phyloP scores from a whole-genome alignment of 2,797 vertebrate genomes.

The Peromyscus aztecus region DNA sequence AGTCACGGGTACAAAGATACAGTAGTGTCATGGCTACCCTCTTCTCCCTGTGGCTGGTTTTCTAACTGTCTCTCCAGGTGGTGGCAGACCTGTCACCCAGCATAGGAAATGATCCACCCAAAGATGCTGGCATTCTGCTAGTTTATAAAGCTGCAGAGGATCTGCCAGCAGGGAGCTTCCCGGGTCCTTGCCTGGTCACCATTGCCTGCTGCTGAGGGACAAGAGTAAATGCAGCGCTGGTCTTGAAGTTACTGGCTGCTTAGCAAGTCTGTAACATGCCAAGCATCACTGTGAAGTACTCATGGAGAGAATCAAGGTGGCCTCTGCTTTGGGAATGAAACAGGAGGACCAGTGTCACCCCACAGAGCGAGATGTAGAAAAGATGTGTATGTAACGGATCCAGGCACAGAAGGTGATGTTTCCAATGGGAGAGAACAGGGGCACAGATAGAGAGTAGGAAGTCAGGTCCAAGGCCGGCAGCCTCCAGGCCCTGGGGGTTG shows the following conservation, averaged over 20 bases:
- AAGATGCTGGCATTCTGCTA: background rate
- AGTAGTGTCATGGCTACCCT: background rate
- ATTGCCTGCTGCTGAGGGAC: background rate
- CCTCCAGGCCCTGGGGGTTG: background rate
- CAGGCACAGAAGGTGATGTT: background rate
- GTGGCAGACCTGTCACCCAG: background rate
- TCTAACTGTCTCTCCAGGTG: background rate
- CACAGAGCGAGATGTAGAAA: background rate
- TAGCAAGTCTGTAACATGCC: background rate
- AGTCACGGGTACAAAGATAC: background rate
- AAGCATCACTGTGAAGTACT: background rate
- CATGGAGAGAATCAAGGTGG: background rate
- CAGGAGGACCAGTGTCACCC: background rate
- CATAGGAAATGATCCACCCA: accelerated
- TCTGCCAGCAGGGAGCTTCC: background rate
- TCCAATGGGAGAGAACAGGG: background rate
- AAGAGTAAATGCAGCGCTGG: background rate
- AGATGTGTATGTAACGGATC: too few species aligned
- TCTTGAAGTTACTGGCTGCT: background rate
- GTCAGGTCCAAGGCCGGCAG: accelerated
- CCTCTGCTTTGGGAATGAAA: background rate
- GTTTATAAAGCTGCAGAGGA: background rate
- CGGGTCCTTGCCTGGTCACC: background rate
- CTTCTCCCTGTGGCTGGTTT: background rate
- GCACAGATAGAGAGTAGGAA: background rate